Evolutionary conservation across 1,140 invertebrate species (phyloP), one percentile per base, ranked within the genome.

Genomic region (Cotesia chilonis): DNA sequence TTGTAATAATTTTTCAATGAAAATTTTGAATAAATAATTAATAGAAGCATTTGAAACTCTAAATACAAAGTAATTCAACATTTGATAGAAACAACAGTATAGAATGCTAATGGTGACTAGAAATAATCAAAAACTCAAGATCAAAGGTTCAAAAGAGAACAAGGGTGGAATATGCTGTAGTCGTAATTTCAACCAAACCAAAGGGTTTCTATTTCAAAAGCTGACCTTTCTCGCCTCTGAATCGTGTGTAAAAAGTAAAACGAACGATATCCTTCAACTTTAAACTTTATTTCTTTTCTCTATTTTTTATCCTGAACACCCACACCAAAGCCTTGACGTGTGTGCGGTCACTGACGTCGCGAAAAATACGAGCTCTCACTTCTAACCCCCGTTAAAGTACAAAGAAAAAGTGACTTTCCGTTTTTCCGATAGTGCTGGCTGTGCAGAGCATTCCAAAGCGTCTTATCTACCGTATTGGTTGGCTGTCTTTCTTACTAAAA

Each of bases 151-250:
- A 57, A 41, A 55, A 51, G 52, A 64, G 47, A 59, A 57, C 7
- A 41, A 72, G 47, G 68, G 54, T 71, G 37, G 54, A 14, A 61
- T 52, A 35, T 47, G 61, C 28, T 65, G 35, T 37, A 9, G 41
- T 52, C 47, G 38, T 51, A 9, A 41, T 66, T 66, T 17, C 28
- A n/a, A 66, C 35, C 47, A 28, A 54, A 41, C 64, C 65, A 67
- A 67, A 28, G 61, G 64, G 70, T 51, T 68, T 73, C 59, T 67
- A 66, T 73, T 69, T 73, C 72, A 73, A 69, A 73, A 60, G 60
- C 35, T 72, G 65, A 68, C 47, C 72, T 37, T 1, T 61, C 17
- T 55, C 41, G 60, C 41, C 71, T 73, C 68, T 66, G 51, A 54
- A 64, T 38, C 10, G 37, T 59, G 51, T 3, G 47, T 28, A 70